Evolutionary conservation across 2,797 vertebrate species (phyloP), one percentile per base, ranked within the genome.

Genomic region (Zalophus californianus): DNA sequence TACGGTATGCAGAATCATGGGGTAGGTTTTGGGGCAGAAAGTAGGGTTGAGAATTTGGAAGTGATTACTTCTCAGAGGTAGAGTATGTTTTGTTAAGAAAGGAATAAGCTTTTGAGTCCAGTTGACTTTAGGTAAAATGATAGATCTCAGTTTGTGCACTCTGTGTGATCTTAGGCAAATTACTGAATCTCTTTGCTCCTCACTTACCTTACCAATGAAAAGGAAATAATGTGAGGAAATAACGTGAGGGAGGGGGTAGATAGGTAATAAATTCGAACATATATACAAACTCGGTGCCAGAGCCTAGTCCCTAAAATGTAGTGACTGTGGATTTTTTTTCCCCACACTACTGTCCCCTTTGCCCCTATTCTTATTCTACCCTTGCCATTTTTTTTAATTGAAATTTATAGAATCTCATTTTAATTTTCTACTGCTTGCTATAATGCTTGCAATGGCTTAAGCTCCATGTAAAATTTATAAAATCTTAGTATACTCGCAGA

Each of bases 401-500:
- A 96, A 91, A 96, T 50, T 96, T n/a, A 87, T 58, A 91, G 66
- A 85, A 83, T 80, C 29, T 44, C 73, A 79, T 50, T 89, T 96
- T 91, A 72, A 60, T 96, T 97, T 96, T 92, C 77, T 54, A 88
- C 48, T 90, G 54, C 14, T 96, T 96, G 6, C 44, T n/a, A 21
- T 58, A 92, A 93, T 64, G 20, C 48, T 86, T 96, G 73, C 38
- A 93, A 75, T 73, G n/a, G 25, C 38, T 94, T 91, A 56, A 23
- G 23, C 11, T 79, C 68, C 77, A 14, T 86, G 25, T 73, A 87
- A 86, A 96, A 82, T 86, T 93, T 96, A 91, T 54, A 68, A 96
- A 86, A 89, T 83, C 72, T 96, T 94, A 21, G 91, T 97, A 93
- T 80, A 83, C 35, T 86, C 89, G 80, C 58, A 93, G 83, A 87